phyloP scores from a whole-genome alignment of 2,888 invertebrate genomes.

The Sarcophaga carnaria region DNA sequence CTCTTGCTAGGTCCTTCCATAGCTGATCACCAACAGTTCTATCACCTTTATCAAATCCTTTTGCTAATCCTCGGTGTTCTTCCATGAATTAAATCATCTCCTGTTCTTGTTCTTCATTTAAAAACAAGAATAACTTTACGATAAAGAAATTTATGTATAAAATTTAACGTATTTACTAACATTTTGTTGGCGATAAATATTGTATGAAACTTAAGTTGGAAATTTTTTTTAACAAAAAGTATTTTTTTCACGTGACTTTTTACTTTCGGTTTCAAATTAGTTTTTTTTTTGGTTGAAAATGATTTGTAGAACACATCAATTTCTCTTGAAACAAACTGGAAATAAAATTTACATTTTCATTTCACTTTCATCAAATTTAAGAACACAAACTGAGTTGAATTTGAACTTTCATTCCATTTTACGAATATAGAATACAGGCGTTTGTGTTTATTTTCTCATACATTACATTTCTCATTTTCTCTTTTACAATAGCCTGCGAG shows the following conservation, averaged over 20 bases:
- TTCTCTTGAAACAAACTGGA: background rate
- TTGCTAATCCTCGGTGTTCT: background rate
- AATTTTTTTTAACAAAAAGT: background rate
- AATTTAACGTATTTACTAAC: background rate
- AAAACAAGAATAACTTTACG: background rate
- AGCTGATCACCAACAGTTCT: conserved; percentile 9
- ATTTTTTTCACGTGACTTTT: background rate
- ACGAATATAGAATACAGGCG: too few species aligned
- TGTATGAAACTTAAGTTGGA: background rate
- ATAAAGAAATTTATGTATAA: background rate
- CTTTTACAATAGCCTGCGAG: too few species aligned
- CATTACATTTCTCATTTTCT: too few species aligned
- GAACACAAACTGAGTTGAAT: background rate
- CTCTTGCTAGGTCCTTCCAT: background rate
- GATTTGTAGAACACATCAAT: conserved; percentile 4
- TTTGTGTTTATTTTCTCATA: too few species aligned
- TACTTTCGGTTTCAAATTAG: background rate
- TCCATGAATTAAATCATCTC: background rate
- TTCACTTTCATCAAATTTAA: background rate
- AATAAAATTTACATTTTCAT: conserved; percentile 4
- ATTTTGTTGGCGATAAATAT: too few species aligned
- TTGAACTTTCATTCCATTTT: too few species aligned
- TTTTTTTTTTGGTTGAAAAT: background rate
- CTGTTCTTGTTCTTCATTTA: background rate
- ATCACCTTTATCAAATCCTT: background rate